Conservation (phyloP, 2,797 vertebrate genomes). For the Notamacropus eugenii region DNA sequence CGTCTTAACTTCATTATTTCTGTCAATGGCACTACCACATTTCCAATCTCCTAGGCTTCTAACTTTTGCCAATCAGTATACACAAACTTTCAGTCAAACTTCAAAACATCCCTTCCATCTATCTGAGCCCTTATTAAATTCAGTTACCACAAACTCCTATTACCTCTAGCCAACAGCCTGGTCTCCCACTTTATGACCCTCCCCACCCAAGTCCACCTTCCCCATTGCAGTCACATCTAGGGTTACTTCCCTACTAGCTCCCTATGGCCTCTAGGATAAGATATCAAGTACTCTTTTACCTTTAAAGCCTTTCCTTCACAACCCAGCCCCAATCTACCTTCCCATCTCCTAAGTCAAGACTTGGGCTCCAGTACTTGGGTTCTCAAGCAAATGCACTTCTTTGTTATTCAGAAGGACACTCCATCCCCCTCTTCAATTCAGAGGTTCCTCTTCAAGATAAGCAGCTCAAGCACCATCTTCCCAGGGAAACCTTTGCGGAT, state of each 20-base stretch:
- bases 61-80: neutral
- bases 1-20: neutral
- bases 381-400: neutral
- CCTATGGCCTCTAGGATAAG: neutral
- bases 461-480: neutral
- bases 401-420: neutral
- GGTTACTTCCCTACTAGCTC: neutral
- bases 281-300: neutral
- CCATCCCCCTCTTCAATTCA: neutral
- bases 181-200: neutral
- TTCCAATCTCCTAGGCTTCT: neutral
- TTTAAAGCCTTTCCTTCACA: neutral
- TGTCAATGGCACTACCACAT: neutral
- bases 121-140: too few species aligned
- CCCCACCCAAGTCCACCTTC: neutral
- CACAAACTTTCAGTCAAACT: neutral
- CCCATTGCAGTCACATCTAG: neutral
- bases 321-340: neutral
- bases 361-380: neutral
- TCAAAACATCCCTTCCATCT: neutral
- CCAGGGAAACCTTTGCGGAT: neutral
- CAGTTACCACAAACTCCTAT: neutral
- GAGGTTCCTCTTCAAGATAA: neutral
- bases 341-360: neutral
- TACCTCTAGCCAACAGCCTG: neutral